Base-by-base conservation (phyloP, 2,113 vertebrate genomes). In the Clarias magur region DNA sequence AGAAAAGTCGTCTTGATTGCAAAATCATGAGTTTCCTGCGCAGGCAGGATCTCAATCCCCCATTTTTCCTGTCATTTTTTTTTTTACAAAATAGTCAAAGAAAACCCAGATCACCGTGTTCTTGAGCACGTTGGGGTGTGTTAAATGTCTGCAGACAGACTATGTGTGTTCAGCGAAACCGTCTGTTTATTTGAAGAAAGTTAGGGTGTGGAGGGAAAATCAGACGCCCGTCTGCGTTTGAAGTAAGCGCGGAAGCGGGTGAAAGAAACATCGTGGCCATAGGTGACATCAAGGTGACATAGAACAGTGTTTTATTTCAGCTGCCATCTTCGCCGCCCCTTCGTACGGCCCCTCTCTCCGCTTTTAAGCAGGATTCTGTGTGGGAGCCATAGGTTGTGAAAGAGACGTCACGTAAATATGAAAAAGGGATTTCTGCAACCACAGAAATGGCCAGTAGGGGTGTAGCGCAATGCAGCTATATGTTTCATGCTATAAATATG, bases 171-270 rank as follows among this genome's bases (percentile, higher is more conserved):
- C 60, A 48, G 68, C 62, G 53, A 13, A 53, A 81, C 25, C 2
- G 86, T 88, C 89, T 93, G 93, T 95, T 94, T 95, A 94, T 95
- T 95, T 94, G 89, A 94, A 57, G 68, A 54, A 92, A 91, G 93
- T 93, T 92, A 92, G 72, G 85, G 90, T 91, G 79, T 62, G 59
- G 57, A 81, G 79, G 56, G 30, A 80, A 60, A 79, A 80, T 93
- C 92, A 92, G 92, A 91, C 90, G 89, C 87, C 89, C 90, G 91
- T 93, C 93, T 92, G 91, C 91, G 82, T 94, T 94, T 94, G 94
- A 95, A 94, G 94, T 94, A 89, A 68, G 90, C 91, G 88, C 93
- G 91, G 88, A 94, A 91, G 81, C 38, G 80, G 80, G 62, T 27
- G 85, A 75, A 80, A 83, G 87, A 80, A 78, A 76, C 90, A 90